Evolutionary conservation across 64 coral and sea anemone genomes (phyloP).

Genomic region (Dendronephthya gigantea): DNA sequence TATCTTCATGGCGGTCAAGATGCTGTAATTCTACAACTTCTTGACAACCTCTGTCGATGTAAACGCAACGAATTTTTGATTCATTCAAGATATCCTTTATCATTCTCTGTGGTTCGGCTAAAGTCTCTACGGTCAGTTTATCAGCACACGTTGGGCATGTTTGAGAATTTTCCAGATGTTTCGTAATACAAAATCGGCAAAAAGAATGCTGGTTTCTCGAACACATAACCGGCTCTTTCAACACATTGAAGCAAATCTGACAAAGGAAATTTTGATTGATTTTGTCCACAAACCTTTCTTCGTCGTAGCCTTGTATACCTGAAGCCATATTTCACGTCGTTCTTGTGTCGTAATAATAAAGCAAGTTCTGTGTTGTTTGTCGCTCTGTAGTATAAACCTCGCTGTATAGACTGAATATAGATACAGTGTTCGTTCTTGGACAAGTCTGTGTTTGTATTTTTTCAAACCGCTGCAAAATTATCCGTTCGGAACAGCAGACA

Average conservation of each 20-base stretch:
- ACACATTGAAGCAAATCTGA: not conserved
- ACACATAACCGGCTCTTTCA: not conserved
- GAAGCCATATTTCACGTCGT: not conserved
- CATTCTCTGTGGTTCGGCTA: not conserved
- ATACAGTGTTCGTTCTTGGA: too few species aligned
- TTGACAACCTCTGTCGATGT: not conserved
- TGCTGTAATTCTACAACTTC: not conserved
- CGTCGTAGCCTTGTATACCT: not conserved
- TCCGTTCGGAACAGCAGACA: too few species aligned
- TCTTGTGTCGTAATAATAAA: not conserved
- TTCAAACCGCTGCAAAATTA: too few species aligned
- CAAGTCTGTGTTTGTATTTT: too few species aligned
- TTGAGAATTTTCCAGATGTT: not conserved
- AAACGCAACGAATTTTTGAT: not conserved
- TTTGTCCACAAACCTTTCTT: not conserved
- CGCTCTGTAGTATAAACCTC: too few species aligned
- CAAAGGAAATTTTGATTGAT: not conserved
- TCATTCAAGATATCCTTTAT: not conserved
- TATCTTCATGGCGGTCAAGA: not conserved
- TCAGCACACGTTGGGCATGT: not conserved
- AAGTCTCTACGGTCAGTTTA: not conserved
- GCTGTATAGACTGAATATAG: too few species aligned
- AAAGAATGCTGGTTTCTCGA: not conserved
- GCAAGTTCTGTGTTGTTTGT: too few species aligned
- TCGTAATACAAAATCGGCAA: not conserved